Percentiles rank a stretch among this genome's conserved stretches.
phyloP scores from a whole-genome alignment of 2,888 invertebrate species.

The Pemphredon lugubris region DNA sequence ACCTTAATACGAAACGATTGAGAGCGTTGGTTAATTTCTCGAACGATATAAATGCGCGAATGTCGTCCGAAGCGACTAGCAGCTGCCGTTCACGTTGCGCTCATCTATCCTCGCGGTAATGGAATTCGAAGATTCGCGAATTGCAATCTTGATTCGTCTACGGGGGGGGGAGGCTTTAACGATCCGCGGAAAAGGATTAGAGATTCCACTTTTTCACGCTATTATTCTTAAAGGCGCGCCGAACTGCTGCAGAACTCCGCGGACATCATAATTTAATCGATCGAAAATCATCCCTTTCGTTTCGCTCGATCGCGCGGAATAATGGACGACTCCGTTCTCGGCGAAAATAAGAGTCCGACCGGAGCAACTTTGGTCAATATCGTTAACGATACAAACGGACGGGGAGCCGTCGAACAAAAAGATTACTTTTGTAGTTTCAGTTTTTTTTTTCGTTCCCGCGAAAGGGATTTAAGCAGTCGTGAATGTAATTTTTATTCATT shows the following conservation, averaged over 20 bases:
- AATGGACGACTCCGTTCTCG: too few species aligned
- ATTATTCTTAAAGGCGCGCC: too few species aligned
- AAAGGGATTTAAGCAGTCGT: constrained; percentile 33
- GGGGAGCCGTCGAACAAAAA: neutral
- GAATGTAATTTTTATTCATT: constrained; percentile 59
- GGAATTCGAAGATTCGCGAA: constrained; percentile 13
- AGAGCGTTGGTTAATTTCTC: constrained; percentile 30
- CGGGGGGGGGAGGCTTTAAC: neutral
- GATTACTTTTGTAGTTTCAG: constrained; percentile 22
- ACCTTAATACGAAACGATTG: constrained; percentile 16
- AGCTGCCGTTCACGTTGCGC: neutral
- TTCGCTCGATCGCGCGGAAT: neutral
- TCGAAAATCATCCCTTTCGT: neutral
- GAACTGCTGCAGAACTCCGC: too few species aligned
- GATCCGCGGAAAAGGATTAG: neutral
- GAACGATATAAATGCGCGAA: constrained; percentile 28
- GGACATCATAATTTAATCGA: neutral
- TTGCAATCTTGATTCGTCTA: constrained; percentile 4
- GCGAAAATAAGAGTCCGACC: too few species aligned
- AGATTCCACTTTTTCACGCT: too few species aligned
- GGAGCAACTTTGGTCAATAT: too few species aligned
- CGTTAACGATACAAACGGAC: neutral
- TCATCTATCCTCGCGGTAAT: neutral
- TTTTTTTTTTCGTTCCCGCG: constrained; percentile 13
- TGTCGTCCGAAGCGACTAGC: constrained; percentile 20